Evolutionary conservation across 2,888 invertebrate genomes (phyloP), one percentile per base, ranked within the genome.

Genomic region (Megamerina dolium): DNA sequence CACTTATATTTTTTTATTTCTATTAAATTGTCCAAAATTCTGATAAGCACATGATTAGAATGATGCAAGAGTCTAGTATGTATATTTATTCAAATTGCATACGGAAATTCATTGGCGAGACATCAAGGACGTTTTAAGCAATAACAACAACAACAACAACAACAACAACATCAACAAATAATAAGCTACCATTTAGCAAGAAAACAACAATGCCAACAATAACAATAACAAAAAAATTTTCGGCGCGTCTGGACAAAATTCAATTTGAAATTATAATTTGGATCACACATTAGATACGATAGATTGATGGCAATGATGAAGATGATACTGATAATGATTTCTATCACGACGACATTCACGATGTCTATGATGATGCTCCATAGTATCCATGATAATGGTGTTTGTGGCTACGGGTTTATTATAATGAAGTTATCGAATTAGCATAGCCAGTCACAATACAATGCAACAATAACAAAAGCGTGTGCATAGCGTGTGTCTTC

Each of bases 61-160:
- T n/a, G n/a, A n/a, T n/a, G n/a, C n/a, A n/a, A n/a, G n/a, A n/a
- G n/a, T n/a, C n/a, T n/a, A n/a, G n/a, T n/a, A 23, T 23, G 16
- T 16, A 35, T 36, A 21, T 17, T 20, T 30, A 12, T 35, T 35
- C 30, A 41, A 41, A 35, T 41, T 35, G 13, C 18, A 68, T 64
- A 64, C 66, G 66, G 66, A 66, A 66, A 66, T 62, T 58, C 53
- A 56, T 57, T 56, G 60, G 52, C 55, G 52, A 58, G 62, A 63
- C 62, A 55, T 62, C 67, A 66, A 66, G 66, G 67, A 64, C 64
- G 63, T 58, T 35, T 39, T 35, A 19, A 20, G 21, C 13, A 20
- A 38, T 18, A 23, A 23, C 23, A 23, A 23, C 23, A 23, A 23
- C 10, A 23, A 23, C n/a, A 23, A 23, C 23, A 10, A 23, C 23